A percentile compares a stretch with the other conserved stretches of the same genome.
Evolutionary conservation across 2,888 invertebrate species (phyloP).

Genomic region (Germaria angustata): DNA sequence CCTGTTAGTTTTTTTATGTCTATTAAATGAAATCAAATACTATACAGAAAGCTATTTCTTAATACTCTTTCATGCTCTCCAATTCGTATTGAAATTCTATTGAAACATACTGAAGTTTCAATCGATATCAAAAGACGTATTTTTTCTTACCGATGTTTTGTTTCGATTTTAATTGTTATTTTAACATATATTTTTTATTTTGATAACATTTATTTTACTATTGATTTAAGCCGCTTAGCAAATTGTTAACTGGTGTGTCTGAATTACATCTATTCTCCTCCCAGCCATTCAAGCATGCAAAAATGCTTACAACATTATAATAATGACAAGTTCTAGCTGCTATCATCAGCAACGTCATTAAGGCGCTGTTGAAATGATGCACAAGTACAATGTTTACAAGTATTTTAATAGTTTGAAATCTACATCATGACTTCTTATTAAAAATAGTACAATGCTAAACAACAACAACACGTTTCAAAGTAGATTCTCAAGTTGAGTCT

Average conservation of each 20-base stretch:
- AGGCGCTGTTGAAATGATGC: not conserved
- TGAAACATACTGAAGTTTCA: too few relatives aligned
- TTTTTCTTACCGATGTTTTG: too few relatives aligned
- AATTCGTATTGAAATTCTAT: too few relatives aligned
- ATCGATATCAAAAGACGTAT: too few relatives aligned
- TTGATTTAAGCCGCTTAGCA: too few relatives aligned
- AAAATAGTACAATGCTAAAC: not conserved
- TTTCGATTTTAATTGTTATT: too few relatives aligned
- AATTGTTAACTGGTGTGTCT: not conserved
- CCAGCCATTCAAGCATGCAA: not conserved
- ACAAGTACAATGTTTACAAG: conserved; percentile 24
- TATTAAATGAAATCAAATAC: too few relatives aligned
- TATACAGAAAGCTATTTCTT: too few relatives aligned
- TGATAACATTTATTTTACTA: too few relatives aligned
- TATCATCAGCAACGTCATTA: not conserved
- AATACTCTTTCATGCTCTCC: too few relatives aligned
- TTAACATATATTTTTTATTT: too few relatives aligned
- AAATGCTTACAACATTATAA: conserved; percentile 16
- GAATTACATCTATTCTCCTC: not conserved
- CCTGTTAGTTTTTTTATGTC: too few relatives aligned
- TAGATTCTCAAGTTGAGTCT: not conserved
- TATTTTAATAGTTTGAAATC: conserved; percentile 29
- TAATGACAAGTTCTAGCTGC: not conserved
- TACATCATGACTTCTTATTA: not conserved
- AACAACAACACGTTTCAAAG: not conserved